Evolutionary conservation across 2,797 vertebrate genomes (phyloP).

Genomic region (Nothura maculosa): DNA sequence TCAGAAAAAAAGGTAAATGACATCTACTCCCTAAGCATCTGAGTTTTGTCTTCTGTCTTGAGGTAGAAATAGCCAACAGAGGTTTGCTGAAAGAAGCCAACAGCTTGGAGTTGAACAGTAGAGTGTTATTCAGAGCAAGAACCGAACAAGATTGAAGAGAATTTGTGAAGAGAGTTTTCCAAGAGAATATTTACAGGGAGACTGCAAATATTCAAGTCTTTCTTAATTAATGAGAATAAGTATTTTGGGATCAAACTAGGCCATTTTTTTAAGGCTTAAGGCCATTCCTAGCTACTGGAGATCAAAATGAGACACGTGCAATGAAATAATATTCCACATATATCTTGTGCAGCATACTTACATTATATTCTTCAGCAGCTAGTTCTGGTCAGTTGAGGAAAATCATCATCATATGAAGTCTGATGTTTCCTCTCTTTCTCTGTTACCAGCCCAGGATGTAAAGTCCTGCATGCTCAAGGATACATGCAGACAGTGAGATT

Average conservation of each 20-base stretch:
- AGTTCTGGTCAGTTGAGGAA: not conserved
- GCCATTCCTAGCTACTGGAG: not conserved
- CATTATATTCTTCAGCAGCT: not conserved
- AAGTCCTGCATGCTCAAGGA: not conserved
- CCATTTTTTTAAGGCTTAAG: not conserved
- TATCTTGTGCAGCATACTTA: not conserved
- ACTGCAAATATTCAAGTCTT: not conserved
- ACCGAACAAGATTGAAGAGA: not conserved
- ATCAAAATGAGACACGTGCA: not conserved
- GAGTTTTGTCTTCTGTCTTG: not conserved
- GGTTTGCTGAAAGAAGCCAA: no score
- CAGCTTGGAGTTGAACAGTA: not conserved
- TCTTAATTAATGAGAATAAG: not conserved
- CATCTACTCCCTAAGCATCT: not conserved
- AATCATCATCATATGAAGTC: not conserved
- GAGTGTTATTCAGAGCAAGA: not conserved
- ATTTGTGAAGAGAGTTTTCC: not conserved
- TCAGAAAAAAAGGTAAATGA: not conserved
- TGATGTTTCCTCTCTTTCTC: not conserved
- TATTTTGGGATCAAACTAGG: accelerated
- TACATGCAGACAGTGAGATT: not conserved
- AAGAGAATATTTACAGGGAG: not conserved
- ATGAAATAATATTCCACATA: not conserved
- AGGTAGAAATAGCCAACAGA: not conserved
- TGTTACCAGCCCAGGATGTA: not conserved